phyloP scores from a whole-genome alignment of 2,797 vertebrate genomes.

The Ammospiza maritima region DNA sequence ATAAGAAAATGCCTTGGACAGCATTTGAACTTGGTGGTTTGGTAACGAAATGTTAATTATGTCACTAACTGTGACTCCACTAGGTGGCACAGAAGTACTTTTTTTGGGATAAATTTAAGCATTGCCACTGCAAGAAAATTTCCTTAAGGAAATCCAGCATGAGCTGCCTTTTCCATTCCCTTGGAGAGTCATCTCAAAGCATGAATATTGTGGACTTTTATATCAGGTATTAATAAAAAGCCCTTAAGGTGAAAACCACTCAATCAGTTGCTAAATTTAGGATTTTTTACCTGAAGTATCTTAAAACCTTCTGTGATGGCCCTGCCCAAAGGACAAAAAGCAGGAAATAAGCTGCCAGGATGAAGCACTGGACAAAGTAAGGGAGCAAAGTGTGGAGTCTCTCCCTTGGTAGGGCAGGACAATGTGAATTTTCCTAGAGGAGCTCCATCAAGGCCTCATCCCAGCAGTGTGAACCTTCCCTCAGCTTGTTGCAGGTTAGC shows the following conservation, averaged over 20 bases:
- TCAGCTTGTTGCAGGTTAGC: background rate
- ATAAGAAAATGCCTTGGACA: background rate
- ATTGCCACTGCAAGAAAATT: fast-evolving
- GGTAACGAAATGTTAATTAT: background rate
- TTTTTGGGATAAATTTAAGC: background rate
- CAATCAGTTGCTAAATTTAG: background rate
- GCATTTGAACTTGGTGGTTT: background rate
- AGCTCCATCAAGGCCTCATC: background rate
- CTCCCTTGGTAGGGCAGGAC: background rate
- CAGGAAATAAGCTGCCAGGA: background rate
- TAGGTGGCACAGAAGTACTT: conserved; percentile 55
- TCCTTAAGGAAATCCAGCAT: background rate
- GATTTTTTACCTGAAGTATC: background rate
- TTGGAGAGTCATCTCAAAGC: background rate
- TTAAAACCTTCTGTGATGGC: background rate
- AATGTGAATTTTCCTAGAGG: background rate
- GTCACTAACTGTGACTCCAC: background rate
- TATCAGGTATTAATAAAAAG: background rate
- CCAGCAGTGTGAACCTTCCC: background rate
- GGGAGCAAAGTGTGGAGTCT: background rate
- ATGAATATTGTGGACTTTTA: background rate
- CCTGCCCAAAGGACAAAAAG: background rate
- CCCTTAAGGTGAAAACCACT: background rate
- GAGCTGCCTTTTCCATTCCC: background rate
- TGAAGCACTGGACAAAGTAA: background rate